Evolutionary conservation across 30 jellyfish, hydroid and myxozoan genomes (phyloP).

Genomic region (Aurelia aurita complex sp. Pacific): DNA sequence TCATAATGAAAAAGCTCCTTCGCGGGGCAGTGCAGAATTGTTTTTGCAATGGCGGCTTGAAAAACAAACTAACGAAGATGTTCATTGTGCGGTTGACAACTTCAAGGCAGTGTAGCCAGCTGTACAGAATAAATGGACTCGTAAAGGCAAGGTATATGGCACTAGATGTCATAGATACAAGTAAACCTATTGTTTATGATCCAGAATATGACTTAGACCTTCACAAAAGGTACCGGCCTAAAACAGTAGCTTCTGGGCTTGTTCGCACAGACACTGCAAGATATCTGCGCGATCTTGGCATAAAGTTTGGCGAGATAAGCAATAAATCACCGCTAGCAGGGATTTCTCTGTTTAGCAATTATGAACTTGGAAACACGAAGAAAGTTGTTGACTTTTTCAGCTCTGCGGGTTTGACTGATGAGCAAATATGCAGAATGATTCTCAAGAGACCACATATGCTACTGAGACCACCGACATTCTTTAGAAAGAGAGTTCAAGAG

Average conservation of each 20-base stretch:
- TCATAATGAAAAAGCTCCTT: too few relatives aligned
- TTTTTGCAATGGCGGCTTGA: too few relatives aligned
- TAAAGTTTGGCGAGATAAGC: constrained; percentile 42
- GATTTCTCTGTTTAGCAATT: constrained; percentile 44
- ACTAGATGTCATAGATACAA: not conserved
- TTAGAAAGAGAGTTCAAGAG: constrained; percentile 37
- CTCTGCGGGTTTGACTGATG: constrained; percentile 44
- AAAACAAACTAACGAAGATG: too few relatives aligned
- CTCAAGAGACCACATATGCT: constrained; percentile 48
- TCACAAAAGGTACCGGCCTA: constrained; percentile 44
- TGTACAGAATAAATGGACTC: too few relatives aligned
- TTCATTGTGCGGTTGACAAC: too few relatives aligned
- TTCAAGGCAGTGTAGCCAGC: too few relatives aligned
- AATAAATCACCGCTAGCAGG: constrained; percentile 54
- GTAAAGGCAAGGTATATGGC: not conserved
- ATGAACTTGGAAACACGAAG: constrained; percentile 44
- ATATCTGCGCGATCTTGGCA: constrained; percentile 64
- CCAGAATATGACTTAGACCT: constrained; percentile 19
- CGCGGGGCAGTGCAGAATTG: too few relatives aligned
- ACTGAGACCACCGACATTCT: constrained; percentile 12
- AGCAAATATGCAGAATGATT: constrained; percentile 38
- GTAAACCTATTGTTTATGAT: constrained; percentile 1
- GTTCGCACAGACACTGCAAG: constrained; percentile 64
- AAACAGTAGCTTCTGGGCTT: constrained; percentile 45
- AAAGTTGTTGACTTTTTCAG: constrained; percentile 46